These are phyloP conservation scores for Tapera naevia DNA, from an alignment of 2,797 vertebrate species.

Conservation along the genomic window DNA sequence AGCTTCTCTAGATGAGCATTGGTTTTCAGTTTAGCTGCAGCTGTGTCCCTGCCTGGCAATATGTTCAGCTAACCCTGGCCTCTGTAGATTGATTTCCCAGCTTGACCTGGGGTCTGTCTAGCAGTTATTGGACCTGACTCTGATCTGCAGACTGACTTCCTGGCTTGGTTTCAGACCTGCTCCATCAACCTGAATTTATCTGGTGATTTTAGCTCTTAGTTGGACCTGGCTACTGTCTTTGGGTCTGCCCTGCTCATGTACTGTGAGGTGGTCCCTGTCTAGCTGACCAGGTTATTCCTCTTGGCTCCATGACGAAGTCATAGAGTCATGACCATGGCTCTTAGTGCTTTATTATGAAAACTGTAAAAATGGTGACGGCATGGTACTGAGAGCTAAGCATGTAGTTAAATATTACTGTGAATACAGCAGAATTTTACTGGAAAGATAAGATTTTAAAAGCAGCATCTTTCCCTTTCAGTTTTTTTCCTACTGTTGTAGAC, in stretches of 20 bases:
- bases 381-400: not conserved
- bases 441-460: not conserved
- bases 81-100: not conserved
- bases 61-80: not conserved
- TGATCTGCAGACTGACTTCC: not conserved
- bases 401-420: not conserved
- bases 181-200: not conserved
- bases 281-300: not conserved
- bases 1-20: fast-evolving
- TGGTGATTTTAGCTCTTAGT: not conserved
- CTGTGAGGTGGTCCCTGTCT: no score
- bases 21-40: not conserved
- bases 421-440: not conserved
- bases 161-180: not conserved
- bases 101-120: not conserved
- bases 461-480: not conserved
- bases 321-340: not conserved
- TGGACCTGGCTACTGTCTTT: not conserved
- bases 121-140: not conserved
- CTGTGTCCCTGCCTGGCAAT: not conserved
- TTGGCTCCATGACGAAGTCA: not conserved
- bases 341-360: not conserved
- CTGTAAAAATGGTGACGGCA: not conserved
- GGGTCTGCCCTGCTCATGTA: not conserved
- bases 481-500: not conserved